Conservation (phyloP, 1,140 invertebrate species). For the Reticulitermes speratus region DNA sequence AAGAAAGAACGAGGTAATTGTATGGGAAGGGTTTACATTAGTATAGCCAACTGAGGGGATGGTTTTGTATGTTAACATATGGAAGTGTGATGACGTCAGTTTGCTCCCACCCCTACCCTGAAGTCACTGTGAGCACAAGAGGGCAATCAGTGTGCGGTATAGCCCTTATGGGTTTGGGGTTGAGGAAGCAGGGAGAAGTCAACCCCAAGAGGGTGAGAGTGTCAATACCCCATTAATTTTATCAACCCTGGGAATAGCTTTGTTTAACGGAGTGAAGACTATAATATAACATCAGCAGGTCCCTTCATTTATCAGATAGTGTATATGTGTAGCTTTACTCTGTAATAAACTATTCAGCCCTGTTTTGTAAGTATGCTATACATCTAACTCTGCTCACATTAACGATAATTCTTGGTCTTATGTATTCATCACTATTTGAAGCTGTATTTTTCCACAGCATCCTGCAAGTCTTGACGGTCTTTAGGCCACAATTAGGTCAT, state of each 20-base stretch:
- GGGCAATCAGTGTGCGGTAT: constrained; percentile 16
- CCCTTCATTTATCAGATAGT: neutral
- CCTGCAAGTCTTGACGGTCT: neutral
- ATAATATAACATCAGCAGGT: constrained; percentile 20
- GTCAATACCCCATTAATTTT: constrained; percentile 22
- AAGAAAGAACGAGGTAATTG: constrained; percentile 16
- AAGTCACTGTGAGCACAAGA: constrained; percentile 13
- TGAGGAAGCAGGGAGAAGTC: constrained; percentile 11
- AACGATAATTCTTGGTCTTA: neutral
- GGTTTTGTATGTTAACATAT: constrained; percentile 19
- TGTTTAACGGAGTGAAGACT: constrained; percentile 24
- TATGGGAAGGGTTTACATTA: constrained; percentile 6
- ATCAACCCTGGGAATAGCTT: constrained; percentile 23
- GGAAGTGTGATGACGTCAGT: constrained; percentile 17
- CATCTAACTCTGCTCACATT: neutral
- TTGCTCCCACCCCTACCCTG: neutral
- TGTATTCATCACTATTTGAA: neutral
- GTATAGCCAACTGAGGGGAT: neutral
- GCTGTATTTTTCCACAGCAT: neutral
- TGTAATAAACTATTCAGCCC: neutral
- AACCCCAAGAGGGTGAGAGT: neutral
- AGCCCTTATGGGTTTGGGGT: constrained; percentile 12
- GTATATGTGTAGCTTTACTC: neutral
- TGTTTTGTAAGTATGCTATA: neutral
- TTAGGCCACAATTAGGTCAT: neutral